phyloP scores from a whole-genome alignment of 2,113 vertebrate genomes.

The Nestor notabilis region DNA sequence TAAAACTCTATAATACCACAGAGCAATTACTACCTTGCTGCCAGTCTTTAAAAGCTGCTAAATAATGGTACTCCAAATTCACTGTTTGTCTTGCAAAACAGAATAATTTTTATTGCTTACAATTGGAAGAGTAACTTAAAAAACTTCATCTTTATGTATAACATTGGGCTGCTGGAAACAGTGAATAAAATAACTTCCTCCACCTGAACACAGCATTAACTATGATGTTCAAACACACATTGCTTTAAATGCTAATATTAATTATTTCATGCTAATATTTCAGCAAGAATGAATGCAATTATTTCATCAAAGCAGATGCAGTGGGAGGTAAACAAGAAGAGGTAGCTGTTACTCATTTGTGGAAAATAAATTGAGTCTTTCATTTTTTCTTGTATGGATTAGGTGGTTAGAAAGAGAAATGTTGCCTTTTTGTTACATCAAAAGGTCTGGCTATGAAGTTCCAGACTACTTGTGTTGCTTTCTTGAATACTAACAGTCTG shows the following conservation, averaged over 20 bases:
- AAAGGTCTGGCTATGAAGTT: background rate
- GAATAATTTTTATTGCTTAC: background rate
- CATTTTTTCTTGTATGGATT: background rate
- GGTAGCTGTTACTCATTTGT: background rate
- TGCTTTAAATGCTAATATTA: constrained; percentile 9
- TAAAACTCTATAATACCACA: background rate
- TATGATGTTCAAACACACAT: background rate
- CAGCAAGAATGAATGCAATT: background rate
- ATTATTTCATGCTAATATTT: constrained; percentile 32
- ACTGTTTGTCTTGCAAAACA: background rate
- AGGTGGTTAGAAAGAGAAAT: background rate
- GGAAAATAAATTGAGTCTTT: background rate
- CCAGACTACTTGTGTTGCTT: background rate
- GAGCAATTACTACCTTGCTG: background rate
- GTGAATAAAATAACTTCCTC: background rate
- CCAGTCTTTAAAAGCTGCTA: background rate
- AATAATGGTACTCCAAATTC: background rate
- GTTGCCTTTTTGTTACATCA: background rate
- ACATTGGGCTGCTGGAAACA: background rate
- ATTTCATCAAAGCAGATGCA: constrained; percentile 11
- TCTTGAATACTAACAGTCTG: background rate
- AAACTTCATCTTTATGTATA: background rate
- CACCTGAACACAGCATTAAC: background rate
- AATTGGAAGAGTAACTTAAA: background rate
- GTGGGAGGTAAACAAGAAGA: background rate